phyloP scores from a whole-genome alignment of 2,113 vertebrate genomes.

The Agapornis roseicollis region DNA sequence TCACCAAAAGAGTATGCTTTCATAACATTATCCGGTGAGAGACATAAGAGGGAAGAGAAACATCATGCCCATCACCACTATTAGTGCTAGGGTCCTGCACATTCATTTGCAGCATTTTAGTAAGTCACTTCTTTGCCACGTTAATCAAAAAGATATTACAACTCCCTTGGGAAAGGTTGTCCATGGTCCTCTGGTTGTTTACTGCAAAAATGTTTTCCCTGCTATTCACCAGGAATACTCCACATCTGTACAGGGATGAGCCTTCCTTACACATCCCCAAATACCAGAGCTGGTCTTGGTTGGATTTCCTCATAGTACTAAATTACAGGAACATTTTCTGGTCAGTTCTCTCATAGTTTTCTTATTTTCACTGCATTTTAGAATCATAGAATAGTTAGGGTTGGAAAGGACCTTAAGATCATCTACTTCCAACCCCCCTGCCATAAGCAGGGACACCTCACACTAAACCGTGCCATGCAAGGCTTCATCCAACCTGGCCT shows the following conservation, averaged over 20 bases:
- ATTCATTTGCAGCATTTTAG: rapidly evolving
- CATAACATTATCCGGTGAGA: not conserved
- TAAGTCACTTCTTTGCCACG: not conserved
- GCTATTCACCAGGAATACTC: not conserved
- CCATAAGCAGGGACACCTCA: no score
- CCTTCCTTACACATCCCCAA: not conserved
- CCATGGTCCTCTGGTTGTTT: not conserved
- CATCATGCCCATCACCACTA: not conserved
- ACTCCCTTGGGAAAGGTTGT: not conserved
- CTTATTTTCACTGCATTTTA: not conserved
- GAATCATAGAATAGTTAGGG: no score
- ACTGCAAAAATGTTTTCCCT: not conserved
- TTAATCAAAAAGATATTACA: not conserved
- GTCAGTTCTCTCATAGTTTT: not conserved
- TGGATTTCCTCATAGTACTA: not conserved
- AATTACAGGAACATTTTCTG: not conserved
- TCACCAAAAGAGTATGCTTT: not conserved
- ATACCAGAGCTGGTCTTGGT: not conserved
- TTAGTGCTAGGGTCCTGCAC: no score
- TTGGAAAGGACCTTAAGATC: no score
- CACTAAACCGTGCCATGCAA: no score
- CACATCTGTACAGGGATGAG: not conserved
- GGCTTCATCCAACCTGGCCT: no score
- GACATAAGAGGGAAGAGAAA: not conserved
- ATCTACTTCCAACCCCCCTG: no score